These are phyloP conservation scores for Noctua comes DNA, from an alignment of 2,888 invertebrate genomes.

Conservation along the genomic window DNA sequence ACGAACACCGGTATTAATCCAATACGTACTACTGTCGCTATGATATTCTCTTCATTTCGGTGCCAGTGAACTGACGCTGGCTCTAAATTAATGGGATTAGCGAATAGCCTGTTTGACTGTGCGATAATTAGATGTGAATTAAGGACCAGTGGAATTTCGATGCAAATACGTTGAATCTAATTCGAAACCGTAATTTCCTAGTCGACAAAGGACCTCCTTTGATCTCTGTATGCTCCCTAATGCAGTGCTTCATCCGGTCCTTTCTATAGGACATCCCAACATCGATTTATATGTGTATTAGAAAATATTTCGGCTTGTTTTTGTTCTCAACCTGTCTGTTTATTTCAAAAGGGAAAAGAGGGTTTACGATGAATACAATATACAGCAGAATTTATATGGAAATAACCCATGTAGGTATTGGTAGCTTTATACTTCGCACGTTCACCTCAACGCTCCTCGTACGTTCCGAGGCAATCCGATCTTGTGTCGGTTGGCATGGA, in stretches of 20 bases:
- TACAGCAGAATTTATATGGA: conserved; percentile 40
- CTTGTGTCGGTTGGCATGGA: conserved; percentile 50
- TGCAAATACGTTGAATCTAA: conserved; percentile 34
- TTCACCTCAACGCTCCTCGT: conserved; percentile 48
- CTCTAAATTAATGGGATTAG: conserved; percentile 51
- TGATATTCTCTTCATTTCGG: conserved; percentile 51
- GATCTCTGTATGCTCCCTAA: conserved; percentile 19
- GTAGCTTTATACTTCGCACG: conserved; percentile 50
- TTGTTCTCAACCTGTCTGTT: conserved; percentile 2
- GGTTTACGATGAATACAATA: conserved; percentile 42
- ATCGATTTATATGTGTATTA: conserved; percentile 3
- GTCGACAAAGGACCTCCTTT: conserved; percentile 21
- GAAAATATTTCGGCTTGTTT: conserved; percentile 2
- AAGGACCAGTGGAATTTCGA: conserved; percentile 32
- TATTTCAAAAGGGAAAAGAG: conserved; percentile 43
- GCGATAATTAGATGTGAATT: conserved; percentile 49
- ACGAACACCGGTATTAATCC: conserved; percentile 58
- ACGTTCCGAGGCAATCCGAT: conserved; percentile 54
- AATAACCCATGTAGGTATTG: conserved; percentile 41
- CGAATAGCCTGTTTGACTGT: conserved; percentile 40
- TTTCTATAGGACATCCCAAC: conserved; percentile 5
- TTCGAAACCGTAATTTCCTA: conserved; percentile 35
- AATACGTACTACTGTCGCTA: conserved; percentile 50
- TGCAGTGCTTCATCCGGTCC: conserved; percentile 7
- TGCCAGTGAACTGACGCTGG: conserved; percentile 37